Percentiles rank a stretch among this genome's conserved stretches.
Conservation (phyloP, 1,140 invertebrate species). For the Artemia franciscana region DNA sequence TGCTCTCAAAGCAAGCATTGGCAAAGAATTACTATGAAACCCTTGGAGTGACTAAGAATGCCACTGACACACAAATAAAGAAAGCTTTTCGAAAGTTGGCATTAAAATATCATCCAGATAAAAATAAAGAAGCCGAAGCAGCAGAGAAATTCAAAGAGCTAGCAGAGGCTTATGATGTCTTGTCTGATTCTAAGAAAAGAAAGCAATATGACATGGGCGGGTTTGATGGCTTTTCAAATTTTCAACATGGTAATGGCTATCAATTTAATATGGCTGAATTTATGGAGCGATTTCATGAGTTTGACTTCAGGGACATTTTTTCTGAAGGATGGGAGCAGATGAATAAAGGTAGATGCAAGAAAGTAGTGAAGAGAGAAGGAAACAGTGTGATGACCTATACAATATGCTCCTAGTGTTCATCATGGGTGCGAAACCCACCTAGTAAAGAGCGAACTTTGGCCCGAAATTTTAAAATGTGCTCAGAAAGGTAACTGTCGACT, state of each 20-base stretch:
- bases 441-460: no score
- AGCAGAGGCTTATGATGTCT: slow-evolving; percentile 23
- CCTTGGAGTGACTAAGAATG: slow-evolving; percentile 19
- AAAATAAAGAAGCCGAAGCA: slow-evolving; percentile 21
- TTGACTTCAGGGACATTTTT: no score
- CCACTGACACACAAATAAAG: slow-evolving; percentile 23
- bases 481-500: no score
- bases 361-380: slow-evolving; percentile 15
- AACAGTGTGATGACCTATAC: slow-evolving; percentile 17
- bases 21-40: slow-evolving; percentile 23
- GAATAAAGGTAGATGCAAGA: slow-evolving; percentile 15
- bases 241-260: slow-evolving; percentile 8
- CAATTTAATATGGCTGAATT: slow-evolving; percentile 19
- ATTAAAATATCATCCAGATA: slow-evolving; percentile 25
- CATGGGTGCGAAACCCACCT: no score
- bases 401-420: slow-evolving; percentile 16
- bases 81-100: slow-evolving; percentile 31
- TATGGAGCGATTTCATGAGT: slow-evolving; percentile 16
- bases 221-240: slow-evolving; percentile 9
- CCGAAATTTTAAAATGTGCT: no score
- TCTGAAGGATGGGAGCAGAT: no score
- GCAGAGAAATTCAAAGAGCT: slow-evolving; percentile 23
- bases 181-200: slow-evolving; percentile 19
- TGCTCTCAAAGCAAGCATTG: no score
- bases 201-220: slow-evolving; percentile 20